Evolutionary conservation across 2,113 vertebrate genomes (phyloP).

Genomic region (Reinhardtius hippoglossoides): DNA sequence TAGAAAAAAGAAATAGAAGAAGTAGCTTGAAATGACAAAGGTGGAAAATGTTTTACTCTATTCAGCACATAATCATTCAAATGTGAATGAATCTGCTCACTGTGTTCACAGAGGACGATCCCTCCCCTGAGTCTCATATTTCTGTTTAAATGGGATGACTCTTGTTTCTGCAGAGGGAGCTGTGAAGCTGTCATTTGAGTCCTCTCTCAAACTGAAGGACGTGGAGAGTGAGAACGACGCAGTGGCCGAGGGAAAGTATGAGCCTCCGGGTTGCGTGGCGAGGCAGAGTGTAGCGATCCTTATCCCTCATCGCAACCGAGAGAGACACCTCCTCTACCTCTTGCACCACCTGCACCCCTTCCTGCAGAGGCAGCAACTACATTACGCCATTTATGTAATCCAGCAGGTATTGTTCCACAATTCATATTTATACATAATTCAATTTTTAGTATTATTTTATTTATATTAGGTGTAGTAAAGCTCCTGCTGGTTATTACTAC

Average conservation of each 20-base stretch:
- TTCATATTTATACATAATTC: too few species aligned
- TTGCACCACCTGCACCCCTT: constrained; percentile 94
- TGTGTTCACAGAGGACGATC: background rate
- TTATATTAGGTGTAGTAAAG: too few species aligned
- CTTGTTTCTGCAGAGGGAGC: constrained; percentile 82
- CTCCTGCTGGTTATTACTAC: too few species aligned
- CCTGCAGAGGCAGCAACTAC: constrained; percentile 93
- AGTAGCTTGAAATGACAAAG: background rate
- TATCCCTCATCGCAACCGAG: constrained; percentile 91
- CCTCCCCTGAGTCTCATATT: background rate
- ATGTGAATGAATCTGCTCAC: background rate
- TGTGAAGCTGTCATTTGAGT: constrained; percentile 84
- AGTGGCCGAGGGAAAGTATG: constrained; percentile 83
- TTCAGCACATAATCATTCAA: background rate
- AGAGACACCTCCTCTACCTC: constrained; percentile 92
- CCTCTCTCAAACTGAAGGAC: constrained; percentile 86
- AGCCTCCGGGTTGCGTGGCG: constrained; percentile 85
- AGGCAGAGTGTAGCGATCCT: constrained; percentile 91
- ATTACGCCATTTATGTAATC: constrained; percentile 93
- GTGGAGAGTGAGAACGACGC: constrained; percentile 84
- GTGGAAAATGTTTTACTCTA: background rate
- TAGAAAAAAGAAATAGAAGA: background rate
- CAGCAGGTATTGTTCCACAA: constrained; percentile 87
- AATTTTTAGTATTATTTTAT: too few species aligned
- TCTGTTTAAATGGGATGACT: background rate